Conservation (phyloP, 2,888 invertebrate species). For the Sipha maydis region DNA sequence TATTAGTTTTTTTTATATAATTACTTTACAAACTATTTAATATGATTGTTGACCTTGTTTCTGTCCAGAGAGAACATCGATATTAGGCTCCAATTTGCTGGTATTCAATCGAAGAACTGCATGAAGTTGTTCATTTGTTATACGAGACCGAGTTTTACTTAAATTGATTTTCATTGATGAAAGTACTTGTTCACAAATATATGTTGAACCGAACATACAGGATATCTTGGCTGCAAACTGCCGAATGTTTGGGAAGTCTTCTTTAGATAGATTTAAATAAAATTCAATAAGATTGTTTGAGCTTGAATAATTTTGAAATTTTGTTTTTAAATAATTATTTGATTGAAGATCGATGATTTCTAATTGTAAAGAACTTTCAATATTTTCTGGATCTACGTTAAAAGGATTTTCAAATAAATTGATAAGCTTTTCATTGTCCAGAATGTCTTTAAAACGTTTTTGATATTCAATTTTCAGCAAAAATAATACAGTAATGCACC, state of each 20-base stretch:
- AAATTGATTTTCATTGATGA: neutral
- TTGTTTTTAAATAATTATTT: neutral
- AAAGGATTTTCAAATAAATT: neutral
- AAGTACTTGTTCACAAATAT: neutral
- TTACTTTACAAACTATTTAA: neutral
- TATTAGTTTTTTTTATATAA: neutral
- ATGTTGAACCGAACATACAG: neutral
- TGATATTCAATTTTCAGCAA: neutral
- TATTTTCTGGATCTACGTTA: neutral
- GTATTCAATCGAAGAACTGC: neutral
- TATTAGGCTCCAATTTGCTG: neutral
- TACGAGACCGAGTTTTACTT: neutral
- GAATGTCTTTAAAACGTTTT: neutral
- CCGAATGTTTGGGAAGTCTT: neutral
- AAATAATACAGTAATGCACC: neutral
- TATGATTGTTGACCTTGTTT: neutral
- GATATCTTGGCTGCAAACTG: neutral
- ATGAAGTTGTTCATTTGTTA: neutral
- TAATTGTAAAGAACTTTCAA: neutral
- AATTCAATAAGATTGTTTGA: neutral
- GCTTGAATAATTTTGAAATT: neutral
- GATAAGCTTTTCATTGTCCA: neutral
- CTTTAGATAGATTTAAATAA: neutral
- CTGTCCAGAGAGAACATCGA: neutral
- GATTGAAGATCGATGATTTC: neutral